Percentiles rank a stretch among this genome's conserved stretches.
phyloP scores from a whole-genome alignment of 1,140 invertebrate genomes.

The Heliconius eleuchia region DNA sequence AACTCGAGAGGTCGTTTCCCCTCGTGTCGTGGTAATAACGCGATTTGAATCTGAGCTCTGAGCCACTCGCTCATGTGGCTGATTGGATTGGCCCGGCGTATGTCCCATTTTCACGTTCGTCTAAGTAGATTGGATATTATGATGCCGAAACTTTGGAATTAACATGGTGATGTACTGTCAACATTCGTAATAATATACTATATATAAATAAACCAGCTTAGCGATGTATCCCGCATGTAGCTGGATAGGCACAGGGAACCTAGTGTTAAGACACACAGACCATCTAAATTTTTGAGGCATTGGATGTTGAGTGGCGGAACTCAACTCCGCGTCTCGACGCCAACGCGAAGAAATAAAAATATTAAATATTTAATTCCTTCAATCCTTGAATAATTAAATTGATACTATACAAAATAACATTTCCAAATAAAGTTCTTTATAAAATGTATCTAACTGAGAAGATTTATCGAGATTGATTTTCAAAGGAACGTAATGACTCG shows the following conservation, averaged over 20 bases:
- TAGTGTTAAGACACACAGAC: no score
- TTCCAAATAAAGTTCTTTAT: not conserved
- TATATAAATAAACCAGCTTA: no score
- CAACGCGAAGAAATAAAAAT: no score
- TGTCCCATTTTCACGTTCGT: not conserved
- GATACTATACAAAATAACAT: not conserved
- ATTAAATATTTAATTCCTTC: no score
- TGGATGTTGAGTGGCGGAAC: no score
- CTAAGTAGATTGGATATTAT: slow-evolving; percentile 13
- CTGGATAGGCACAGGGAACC: no score
- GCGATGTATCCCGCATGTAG: no score
- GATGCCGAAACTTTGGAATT: not conserved
- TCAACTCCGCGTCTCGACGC: no score
- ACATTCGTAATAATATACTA: not conserved
- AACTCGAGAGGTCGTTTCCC: not conserved
- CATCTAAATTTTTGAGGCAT: no score
- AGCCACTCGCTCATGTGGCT: not conserved
- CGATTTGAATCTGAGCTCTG: slow-evolving; percentile 8
- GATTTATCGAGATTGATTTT: not conserved
- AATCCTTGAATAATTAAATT: no score
- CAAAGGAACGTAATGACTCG: slow-evolving; percentile 1
- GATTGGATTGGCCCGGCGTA: slow-evolving; percentile 3
- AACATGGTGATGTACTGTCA: not conserved
- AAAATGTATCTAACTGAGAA: not conserved
- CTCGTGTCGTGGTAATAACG: not conserved